phyloP scores from a whole-genome alignment of 2,888 invertebrate genomes.

The Drosophila ustulata region DNA sequence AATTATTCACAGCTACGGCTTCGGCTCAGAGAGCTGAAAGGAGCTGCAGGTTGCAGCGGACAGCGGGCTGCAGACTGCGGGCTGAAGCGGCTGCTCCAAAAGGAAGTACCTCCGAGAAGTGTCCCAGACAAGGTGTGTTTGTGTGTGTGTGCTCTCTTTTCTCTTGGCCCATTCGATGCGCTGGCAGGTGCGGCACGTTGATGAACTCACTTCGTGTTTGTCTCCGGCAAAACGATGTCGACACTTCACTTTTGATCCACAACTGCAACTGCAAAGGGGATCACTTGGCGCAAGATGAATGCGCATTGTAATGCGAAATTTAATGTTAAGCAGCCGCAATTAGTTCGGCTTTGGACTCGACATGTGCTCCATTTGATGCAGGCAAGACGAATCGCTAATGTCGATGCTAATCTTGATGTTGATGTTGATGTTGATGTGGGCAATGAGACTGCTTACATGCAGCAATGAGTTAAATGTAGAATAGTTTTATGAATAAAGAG shows the following conservation, averaged over 20 bases:
- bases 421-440: neutral
- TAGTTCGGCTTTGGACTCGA: constrained; percentile 42
- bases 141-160: constrained; percentile 55
- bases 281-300: constrained; percentile 67
- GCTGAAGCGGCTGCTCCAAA: constrained; percentile 29
- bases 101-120: constrained; percentile 51
- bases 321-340: constrained; percentile 47
- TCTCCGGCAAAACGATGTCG: constrained; percentile 24
- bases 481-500: neutral
- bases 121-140: constrained; percentile 74
- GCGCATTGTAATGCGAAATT: constrained; percentile 70
- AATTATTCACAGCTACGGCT: constrained; percentile 83
- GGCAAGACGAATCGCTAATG: constrained; percentile 26
- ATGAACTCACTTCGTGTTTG: constrained; percentile 30
- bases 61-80: constrained; percentile 1
- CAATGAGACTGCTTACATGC: neutral
- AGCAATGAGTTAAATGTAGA: neutral
- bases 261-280: constrained; percentile 11
- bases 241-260: constrained; percentile 41
- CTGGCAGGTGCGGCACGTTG: constrained; percentile 65
- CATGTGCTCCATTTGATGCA: constrained; percentile 39
- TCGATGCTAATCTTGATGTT: neutral
- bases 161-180: constrained; percentile 63
- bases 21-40: constrained; percentile 54
- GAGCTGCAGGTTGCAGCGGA: constrained; percentile 15